These are phyloP conservation scores for Fistularia commersonii DNA, from an alignment of 2,797 vertebrate species.

Conservation along the genomic window DNA sequence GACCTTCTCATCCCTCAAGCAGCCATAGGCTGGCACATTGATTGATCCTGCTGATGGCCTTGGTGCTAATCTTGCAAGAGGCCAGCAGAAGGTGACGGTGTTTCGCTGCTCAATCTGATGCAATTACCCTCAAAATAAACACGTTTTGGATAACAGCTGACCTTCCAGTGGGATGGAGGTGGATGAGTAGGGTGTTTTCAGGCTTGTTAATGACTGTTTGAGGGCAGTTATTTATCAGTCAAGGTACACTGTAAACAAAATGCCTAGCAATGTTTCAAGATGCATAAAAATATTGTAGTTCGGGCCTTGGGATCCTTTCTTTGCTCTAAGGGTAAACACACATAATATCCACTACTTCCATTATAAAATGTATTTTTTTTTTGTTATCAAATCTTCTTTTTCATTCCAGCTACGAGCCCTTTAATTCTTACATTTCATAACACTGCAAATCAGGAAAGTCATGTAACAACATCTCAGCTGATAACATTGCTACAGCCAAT, in stretches of 20 bases:
- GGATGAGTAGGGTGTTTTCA: constrained; percentile 18
- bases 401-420: no score
- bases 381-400: no score
- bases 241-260: constrained; percentile 24
- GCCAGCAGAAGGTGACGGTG: constrained; percentile 52
- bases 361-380: no score
- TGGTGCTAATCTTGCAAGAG: constrained; percentile 59
- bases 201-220: constrained; percentile 1
- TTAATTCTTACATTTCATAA: no score
- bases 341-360: no score
- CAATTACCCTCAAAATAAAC: constrained; percentile 67
- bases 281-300: constrained; percentile 1
- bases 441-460: no score
- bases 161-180: constrained; percentile 39
- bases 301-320: constrained; percentile 1
- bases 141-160: constrained; percentile 52
- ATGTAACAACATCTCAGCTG: no score
- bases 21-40: constrained; percentile 19
- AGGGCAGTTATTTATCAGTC: constrained; percentile 35
- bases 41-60: constrained; percentile 64
- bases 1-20: constrained; percentile 67
- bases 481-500: no score
- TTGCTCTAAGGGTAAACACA: no score
- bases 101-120: constrained; percentile 64
- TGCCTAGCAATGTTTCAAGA: constrained; percentile 5